Percentiles rank a stretch among this genome's conserved stretches.
phyloP scores from a whole-genome alignment of 2,113 vertebrate genomes.

The Hemibagrus wyckioides region DNA sequence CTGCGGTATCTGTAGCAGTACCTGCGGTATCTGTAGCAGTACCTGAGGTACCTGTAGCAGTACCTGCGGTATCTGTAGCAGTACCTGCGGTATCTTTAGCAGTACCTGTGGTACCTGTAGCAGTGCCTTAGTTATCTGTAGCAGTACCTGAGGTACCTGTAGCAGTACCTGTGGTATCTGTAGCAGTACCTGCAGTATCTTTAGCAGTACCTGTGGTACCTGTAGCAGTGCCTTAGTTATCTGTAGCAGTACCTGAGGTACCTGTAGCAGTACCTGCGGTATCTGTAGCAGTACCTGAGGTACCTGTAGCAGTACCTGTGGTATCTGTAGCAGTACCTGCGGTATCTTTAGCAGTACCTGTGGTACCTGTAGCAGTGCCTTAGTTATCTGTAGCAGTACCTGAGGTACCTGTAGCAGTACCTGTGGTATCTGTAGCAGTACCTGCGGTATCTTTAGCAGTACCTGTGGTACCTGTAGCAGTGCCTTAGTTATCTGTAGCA shows the following conservation, averaged over 20 bases:
- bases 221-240: neutral
- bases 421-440: neutral
- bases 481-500: neutral
- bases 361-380: neutral
- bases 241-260: neutral
- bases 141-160: neutral
- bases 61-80: no score
- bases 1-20: no score
- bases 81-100: no score
- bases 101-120: constrained; percentile 60
- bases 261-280: neutral
- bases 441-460: neutral
- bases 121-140: constrained; percentile 62
- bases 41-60: no score
- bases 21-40: no score
- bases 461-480: neutral
- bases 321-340: neutral
- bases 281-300: neutral
- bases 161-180: neutral
- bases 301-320: neutral
- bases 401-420: neutral
- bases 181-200: neutral
- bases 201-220: neutral
- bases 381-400: neutral
- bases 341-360: neutral